Evolutionary conservation across 1,140 invertebrate species (phyloP).

Genomic region (Helicorthomorpha holstii): DNA sequence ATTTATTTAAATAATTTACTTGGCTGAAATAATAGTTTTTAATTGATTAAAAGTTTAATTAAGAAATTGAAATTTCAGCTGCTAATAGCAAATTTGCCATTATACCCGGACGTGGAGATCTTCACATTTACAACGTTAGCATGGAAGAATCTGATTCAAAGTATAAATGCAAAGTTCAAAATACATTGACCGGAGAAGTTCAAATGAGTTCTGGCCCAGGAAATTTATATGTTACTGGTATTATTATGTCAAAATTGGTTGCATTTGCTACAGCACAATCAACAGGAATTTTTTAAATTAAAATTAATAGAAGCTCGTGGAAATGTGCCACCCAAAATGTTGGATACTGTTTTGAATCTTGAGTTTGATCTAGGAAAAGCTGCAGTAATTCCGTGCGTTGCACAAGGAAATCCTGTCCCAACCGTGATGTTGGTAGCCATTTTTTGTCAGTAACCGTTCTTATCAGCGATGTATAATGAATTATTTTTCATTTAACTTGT

Average conservation of each 20-base stretch:
- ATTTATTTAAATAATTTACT: no score
- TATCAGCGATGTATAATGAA: neutral
- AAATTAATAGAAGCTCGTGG: neutral
- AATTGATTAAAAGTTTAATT: no score
- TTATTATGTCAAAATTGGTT: neutral
- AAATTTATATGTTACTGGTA: neutral
- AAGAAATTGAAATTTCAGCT: no score
- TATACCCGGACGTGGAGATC: no score
- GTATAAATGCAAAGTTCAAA: no score
- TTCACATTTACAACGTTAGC: no score
- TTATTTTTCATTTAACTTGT: neutral
- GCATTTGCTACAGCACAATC: neutral
- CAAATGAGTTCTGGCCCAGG: neutral
- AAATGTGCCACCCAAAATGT: neutral
- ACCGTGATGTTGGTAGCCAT: constrained; percentile 16
- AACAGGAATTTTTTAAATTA: neutral
- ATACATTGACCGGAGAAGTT: no score
- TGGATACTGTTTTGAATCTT: neutral
- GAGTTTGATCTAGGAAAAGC: neutral
- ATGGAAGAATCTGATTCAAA: no score
- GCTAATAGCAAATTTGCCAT: no score
- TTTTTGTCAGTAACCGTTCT: neutral
- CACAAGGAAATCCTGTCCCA: neutral
- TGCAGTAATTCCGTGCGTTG: neutral
- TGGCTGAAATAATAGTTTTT: no score